phyloP scores from a whole-genome alignment of 1,140 invertebrate genomes.

The Trachymyrmex septentrionalis region DNA sequence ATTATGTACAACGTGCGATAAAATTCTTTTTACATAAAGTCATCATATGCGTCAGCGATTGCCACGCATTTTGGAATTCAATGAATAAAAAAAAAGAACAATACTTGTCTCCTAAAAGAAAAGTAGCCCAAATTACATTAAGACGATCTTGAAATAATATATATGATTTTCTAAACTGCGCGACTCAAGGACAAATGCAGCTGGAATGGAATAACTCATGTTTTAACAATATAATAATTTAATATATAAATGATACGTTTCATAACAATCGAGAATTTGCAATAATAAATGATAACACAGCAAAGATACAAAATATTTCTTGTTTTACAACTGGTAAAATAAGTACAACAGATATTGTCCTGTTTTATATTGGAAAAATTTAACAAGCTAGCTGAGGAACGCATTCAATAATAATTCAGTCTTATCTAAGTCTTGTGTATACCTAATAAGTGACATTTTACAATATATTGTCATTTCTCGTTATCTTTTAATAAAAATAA shows the following conservation, averaged over 20 bases:
- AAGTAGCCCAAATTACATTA: too few species aligned
- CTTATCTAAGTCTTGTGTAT: conserved; percentile 11
- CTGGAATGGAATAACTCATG: background rate
- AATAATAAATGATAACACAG: conserved; percentile 1
- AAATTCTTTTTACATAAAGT: too few species aligned
- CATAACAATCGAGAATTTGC: conserved; percentile 14
- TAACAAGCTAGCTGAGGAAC: background rate
- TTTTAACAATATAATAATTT: conserved; percentile 33
- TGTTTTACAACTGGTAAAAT: conserved; percentile 26
- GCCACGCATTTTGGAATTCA: too few species aligned
- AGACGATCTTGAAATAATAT: too few species aligned
- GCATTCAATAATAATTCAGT: conserved; percentile 17
- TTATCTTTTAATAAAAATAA: background rate
- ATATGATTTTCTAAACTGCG: background rate
- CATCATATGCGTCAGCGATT: too few species aligned
- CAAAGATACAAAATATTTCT: conserved; percentile 5
- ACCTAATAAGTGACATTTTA: background rate
- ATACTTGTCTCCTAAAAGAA: too few species aligned
- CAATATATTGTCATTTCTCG: conserved; percentile 27
- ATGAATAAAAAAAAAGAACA: too few species aligned
- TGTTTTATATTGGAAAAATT: background rate
- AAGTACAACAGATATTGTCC: background rate
- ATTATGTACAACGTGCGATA: too few species aligned
- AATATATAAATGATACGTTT: background rate
- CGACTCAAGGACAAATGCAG: background rate